A percentile compares a stretch with the other conserved stretches of the same genome.
phyloP scores from a whole-genome alignment of 2,888 invertebrate species.

The Hermodice carunculata region DNA sequence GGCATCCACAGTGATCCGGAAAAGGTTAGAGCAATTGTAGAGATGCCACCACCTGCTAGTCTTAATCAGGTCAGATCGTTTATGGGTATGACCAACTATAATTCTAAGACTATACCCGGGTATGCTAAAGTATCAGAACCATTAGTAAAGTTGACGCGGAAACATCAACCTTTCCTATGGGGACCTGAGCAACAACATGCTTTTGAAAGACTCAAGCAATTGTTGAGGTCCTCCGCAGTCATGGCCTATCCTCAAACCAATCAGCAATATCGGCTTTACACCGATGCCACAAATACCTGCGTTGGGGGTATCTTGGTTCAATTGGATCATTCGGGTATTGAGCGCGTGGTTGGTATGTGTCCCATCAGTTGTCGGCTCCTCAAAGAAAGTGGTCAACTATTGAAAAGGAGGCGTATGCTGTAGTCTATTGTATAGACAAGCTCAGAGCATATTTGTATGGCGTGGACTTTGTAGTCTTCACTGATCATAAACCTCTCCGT shows the following conservation, averaged over 20 bases:
- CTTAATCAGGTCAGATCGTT: neutral
- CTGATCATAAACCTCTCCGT: neutral
- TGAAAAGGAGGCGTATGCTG: slow-evolving; percentile 7
- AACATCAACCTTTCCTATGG: neutral
- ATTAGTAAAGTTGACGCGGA: neutral
- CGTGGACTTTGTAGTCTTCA: neutral
- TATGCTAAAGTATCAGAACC: neutral
- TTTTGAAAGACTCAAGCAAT: neutral
- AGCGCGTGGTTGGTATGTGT: neutral
- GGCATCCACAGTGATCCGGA: neutral
- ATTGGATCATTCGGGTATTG: neutral
- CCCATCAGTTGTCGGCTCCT: neutral
- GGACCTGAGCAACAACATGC: neutral
- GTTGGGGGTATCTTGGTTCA: neutral
- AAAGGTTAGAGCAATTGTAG: neutral
- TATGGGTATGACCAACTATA: neutral
- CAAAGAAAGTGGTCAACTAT: neutral
- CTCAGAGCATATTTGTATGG: slow-evolving; percentile 6
- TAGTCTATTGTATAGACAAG: neutral
- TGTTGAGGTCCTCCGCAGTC: neutral
- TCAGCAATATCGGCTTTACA: neutral
- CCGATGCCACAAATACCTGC: neutral
- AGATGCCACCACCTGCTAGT: neutral
- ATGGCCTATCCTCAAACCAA: neutral
- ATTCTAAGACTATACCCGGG: neutral